Conservation (phyloP, 2,888 invertebrate species). For the Chymomyza caudatula region DNA sequence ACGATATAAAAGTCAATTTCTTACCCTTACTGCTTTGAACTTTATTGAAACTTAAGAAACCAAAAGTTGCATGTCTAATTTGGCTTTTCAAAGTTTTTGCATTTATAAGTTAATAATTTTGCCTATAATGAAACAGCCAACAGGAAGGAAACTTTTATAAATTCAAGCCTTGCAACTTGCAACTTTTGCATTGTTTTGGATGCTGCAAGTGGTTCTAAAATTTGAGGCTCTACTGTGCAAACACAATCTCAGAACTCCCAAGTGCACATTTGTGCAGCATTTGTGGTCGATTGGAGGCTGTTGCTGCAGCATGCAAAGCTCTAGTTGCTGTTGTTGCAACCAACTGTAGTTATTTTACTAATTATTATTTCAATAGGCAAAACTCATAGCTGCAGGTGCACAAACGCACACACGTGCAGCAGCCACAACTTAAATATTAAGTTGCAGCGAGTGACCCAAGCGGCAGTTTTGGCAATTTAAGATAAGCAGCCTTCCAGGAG, state of each 20-base stretch:
- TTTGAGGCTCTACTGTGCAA: not conserved
- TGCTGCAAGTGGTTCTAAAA: too few species aligned
- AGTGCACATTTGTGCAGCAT: not conserved
- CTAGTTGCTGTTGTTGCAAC: not conserved
- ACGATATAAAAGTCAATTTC: too few species aligned
- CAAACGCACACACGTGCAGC: not conserved
- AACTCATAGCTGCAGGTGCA: not conserved
- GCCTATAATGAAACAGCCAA: too few species aligned
- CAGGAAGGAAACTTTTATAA: too few species aligned
- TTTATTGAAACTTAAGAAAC: too few species aligned
- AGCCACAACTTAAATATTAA: not conserved
- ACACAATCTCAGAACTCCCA: not conserved
- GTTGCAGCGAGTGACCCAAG: constrained; percentile 5
- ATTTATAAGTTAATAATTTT: too few species aligned
- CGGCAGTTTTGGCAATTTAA: not conserved
- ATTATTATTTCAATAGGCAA: constrained; percentile 64
- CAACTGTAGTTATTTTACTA: constrained; percentile 30
- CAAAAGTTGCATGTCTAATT: too few species aligned
- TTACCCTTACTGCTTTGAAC: too few species aligned
- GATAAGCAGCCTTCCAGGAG: not conserved
- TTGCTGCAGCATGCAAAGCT: constrained; percentile 24
- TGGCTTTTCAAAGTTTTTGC: too few species aligned
- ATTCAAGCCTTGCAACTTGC: too few species aligned
- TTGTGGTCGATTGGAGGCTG: not conserved
- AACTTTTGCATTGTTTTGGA: not conserved